Base-by-base conservation (phyloP, 2,113 vertebrate genomes). In the Xiphophorus maculatus region DNA sequence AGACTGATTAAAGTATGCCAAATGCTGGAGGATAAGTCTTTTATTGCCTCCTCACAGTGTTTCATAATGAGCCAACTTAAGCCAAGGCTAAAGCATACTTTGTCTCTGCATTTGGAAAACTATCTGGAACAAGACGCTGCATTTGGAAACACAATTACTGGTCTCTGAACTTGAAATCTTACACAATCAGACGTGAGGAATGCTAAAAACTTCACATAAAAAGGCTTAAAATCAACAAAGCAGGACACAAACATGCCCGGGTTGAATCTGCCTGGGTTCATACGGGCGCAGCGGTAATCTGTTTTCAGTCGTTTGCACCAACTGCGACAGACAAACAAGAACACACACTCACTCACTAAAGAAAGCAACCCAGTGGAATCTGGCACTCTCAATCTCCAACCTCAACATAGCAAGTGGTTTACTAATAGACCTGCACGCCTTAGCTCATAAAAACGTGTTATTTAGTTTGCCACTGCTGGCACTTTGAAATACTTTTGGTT, bases 351-450 rank as follows among this genome's bases (percentile, higher is more conserved):
- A 37, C 66, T 80, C 63, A 76, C 80, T 74, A 90, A 88, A 85
- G 78, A 89, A 88, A 90, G 83, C 89, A 87, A 84, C 58, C 76
- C 73, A 64, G 29, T 79, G 82, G 87, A 91, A 87, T 86, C 77
- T 89, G 90, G 84, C 85, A 67, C 81, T 74, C 74, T 86, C 67
- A 71, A 60, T 73, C 32, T 61, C 32, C 67, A 81, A 86, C 87
- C 89, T 89, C 90, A 87, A 88, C 91, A 92, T 85, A 80, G 88
- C 88, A 79, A 88, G 89, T 80, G 87, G 84, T 90, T 92, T 88
- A 84, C 90, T 90, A 89, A 91, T 88, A 88, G 89, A 86, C 86
- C 88, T 87, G 82, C 84, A 87, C 29, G 74, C 81, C 81, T 87
- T 69, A 81, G 78, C 76, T 73, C 88, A 89, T 88, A 83, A 88